Evolutionary conservation across 2,888 invertebrate species (phyloP), one percentile per base, ranked within the genome.

Genomic region (Agrochola macilenta): DNA sequence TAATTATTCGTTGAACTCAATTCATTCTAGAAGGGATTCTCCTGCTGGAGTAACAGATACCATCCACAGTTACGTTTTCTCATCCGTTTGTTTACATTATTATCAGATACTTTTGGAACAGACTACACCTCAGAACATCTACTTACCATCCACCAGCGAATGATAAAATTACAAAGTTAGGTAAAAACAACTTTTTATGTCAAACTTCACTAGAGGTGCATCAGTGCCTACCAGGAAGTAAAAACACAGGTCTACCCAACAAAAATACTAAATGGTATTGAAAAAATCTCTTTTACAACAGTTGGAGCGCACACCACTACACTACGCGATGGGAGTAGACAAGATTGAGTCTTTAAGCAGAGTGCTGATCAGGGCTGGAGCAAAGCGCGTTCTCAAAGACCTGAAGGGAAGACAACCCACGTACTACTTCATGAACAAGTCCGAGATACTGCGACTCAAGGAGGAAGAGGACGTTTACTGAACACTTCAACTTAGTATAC

Each of bases 391-490:
- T 0, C 97, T 98, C 7, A 99, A 99, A 93, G 99, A 99, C 95
- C 97, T 99, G 91, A 98, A 98, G 95, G 99, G 98, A 76, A 97
- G 99, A 65, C 98, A 99, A 91, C 98, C 99, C 1, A 98, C 98
- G 58, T 99, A 99, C 94, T 99, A 99, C 95, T 99, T 98, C 93
- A 98, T 99, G 97, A 99, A 99, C 93, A 98, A 98, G 93, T 98
- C 98, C 0, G 99, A 99, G 87, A 98, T 99, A 90, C 95, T 98
- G 82, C 97, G 98, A 82, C 97, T 99, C 64, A 98, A 98, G 92
- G 98, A 98, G 90, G 99, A 99, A 93, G 99, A 99, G 91, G 98
- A 98, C 88, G 96, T 97, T 43, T 97, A 97, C 91, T 97, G 84
- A 92, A 63, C 52, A 63, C 39, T 74, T 43, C 30, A 60, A 64